Conservation (phyloP, 2,113 vertebrate genomes). For the Platichthys flesus region DNA sequence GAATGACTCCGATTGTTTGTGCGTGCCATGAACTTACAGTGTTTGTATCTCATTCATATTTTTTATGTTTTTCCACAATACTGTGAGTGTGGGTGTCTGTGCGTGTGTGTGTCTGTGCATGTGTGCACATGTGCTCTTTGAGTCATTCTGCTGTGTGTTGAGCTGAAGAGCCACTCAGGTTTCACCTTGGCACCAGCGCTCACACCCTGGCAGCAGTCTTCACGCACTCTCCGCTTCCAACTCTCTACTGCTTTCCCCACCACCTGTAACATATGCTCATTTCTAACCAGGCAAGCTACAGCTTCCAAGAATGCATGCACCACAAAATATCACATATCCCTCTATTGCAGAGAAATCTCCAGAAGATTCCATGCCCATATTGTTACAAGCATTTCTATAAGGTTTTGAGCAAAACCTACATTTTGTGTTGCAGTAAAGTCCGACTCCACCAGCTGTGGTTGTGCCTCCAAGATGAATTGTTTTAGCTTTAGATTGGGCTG, state of each 20-base stretch:
- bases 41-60: slow-evolving; percentile 55
- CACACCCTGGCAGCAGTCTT: slow-evolving; percentile 71
- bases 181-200: slow-evolving; percentile 72
- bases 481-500: neutral
- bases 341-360: slow-evolving; percentile 5
- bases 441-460: slow-evolving; percentile 10
- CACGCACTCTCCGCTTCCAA: slow-evolving; percentile 54
- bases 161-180: slow-evolving; percentile 61
- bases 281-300: slow-evolving; percentile 65
- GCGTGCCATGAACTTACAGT: slow-evolving; percentile 35
- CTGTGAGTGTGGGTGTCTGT: neutral
- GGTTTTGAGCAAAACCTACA: slow-evolving; percentile 13
- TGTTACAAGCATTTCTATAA: slow-evolving; percentile 38
- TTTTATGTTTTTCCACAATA: slow-evolving; percentile 21
- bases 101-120: neutral
- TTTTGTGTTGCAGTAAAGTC: slow-evolving; percentile 45
- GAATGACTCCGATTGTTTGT: slow-evolving; percentile 41
- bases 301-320: slow-evolving; percentile 59
- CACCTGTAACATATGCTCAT: slow-evolving; percentile 80
- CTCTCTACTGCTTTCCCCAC: slow-evolving; percentile 67
- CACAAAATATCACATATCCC: slow-evolving; percentile 65
- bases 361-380: slow-evolving; percentile 40
- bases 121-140: slow-evolving; percentile 42
- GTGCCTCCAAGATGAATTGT: slow-evolving; percentile 19
- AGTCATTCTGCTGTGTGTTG: slow-evolving; percentile 31